phyloP scores from a whole-genome alignment of 2,113 vertebrate species.

The Barnardius zonarius region DNA sequence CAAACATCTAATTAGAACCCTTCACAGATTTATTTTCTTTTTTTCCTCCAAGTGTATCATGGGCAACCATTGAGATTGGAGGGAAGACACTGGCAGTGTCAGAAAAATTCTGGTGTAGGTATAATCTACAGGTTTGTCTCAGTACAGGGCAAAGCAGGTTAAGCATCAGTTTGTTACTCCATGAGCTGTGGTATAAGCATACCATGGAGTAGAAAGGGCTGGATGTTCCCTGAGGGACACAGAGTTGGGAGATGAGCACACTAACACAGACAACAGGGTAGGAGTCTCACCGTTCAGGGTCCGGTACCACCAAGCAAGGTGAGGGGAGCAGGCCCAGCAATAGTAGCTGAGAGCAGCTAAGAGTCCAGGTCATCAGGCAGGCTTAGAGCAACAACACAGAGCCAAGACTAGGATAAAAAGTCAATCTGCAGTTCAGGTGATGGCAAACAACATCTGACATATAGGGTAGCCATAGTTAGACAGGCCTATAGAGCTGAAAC shows the following conservation, averaged over 20 bases:
- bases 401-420: not conserved
- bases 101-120: not conserved
- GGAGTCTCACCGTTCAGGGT: not conserved
- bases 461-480: rapidly evolving
- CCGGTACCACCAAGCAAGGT: not conserved
- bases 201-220: not conserved
- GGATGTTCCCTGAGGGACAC: not conserved
- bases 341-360: not conserved
- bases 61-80: not conserved
- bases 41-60: not conserved
- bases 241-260: rapidly evolving
- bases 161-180: not conserved
- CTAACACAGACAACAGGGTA: not conserved
- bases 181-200: rapidly evolving
- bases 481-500: not conserved
- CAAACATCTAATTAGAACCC: not conserved
- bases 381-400: rapidly evolving
- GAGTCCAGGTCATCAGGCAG: not conserved
- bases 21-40: not conserved
- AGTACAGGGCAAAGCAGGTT: not conserved
- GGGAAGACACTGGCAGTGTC: not conserved
- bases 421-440: not conserved
- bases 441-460: not conserved
- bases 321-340: not conserved
- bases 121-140: not conserved